Evolutionary conservation across 2,113 vertebrate species (phyloP), one percentile per base, ranked within the genome.

Genomic region (Argyrosomus japonicus): DNA sequence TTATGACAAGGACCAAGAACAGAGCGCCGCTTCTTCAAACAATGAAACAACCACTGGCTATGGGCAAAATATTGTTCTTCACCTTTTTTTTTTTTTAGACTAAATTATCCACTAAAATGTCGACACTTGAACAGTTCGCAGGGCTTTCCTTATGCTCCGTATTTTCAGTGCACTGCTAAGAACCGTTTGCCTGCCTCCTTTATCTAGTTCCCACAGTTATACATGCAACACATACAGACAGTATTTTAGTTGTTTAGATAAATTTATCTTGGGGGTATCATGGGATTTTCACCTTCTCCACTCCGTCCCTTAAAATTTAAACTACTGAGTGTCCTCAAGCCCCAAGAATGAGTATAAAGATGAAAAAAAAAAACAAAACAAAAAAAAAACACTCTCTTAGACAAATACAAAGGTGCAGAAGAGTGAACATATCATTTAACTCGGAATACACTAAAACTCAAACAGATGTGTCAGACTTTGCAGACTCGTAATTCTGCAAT

Each of bases 321-420:
- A 90, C 68, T 95, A 96, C 95, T 89, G 94, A 95, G 96, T 96
- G 96, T 96, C 95, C 94, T 75, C 77, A 61, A 97, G 96, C 95
- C 94, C 94, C 95, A 95, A 96, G 94, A 95, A 96, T 95, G 94
- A 96, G 93, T 95, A 96, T 93, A 84, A 96, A 95, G 61, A 71
- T 93, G 85, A 93, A 95, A 51, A 70, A 91, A 94, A 92, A 91
- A 60, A 95, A 94, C 4, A 93, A 64, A 91, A 95, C 89, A 92
- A 96, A 36, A 95, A 95, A 88, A 73, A 78, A 45, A 95, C 93
- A 95, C 95, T 93, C 92, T 95, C 95, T 86, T 95, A 95, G 95
- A 97, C 95, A 95, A 96, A 95, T 96, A 97, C 95, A 96, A 97
- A 93, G 91, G 93, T 97, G 96, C 96, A 95, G 95, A 95, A 96